Evolutionary conservation across 2,888 invertebrate species (phyloP), one percentile per base, ranked within the genome.

Genomic region (Psococerastis gibbosa): DNA sequence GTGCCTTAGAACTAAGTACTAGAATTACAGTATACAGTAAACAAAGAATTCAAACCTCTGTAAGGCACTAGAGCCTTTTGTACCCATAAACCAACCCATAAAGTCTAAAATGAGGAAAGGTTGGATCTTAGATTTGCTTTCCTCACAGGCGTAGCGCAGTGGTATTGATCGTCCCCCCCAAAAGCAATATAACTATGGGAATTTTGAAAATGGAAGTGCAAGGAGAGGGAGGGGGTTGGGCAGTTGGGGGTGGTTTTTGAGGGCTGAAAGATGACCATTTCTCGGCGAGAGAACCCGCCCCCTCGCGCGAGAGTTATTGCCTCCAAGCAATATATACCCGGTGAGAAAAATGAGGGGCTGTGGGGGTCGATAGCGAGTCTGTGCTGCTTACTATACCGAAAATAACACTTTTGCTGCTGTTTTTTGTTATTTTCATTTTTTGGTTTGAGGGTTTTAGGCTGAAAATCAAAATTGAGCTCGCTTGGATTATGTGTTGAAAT

Each of bases 191-290:
- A 38, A 38, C 18, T 38, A 38, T 38, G 38, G 38, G 49, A 48
- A 50, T 46, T 45, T 52, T 49, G 51, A 51, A 49, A 47, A 38
- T 38, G 38, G 38, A 38, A 15, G 38, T 38, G 18, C 48, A 45
- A 44, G 42, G 47, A 18, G 18, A 17, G 20, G 18, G 18, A 18
- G 20, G 38, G 20, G 18, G 31, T 43, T 41, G 38, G 38, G 17
- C 22, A 11, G 17, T 15, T n/a, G 6, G 38, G 17, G 38, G 5
- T 38, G 17, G 17, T 5, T 41, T 49, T 48, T 48, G 50, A 47
- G 49, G 45, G 46, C 43, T 48, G 49, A 49, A 49, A 15, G 38
- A 38, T 38, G 38, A 38, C 38, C 38, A 38, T 38, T 20, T 38
- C 38, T 33, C 33, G 16, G 38, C n/a, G 17, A 38, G 17, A 38